A percentile compares a stretch with the other conserved stretches of the same genome.
phyloP scores from a whole-genome alignment of 2,113 vertebrate genomes.

The Podarcis muralis region DNA sequence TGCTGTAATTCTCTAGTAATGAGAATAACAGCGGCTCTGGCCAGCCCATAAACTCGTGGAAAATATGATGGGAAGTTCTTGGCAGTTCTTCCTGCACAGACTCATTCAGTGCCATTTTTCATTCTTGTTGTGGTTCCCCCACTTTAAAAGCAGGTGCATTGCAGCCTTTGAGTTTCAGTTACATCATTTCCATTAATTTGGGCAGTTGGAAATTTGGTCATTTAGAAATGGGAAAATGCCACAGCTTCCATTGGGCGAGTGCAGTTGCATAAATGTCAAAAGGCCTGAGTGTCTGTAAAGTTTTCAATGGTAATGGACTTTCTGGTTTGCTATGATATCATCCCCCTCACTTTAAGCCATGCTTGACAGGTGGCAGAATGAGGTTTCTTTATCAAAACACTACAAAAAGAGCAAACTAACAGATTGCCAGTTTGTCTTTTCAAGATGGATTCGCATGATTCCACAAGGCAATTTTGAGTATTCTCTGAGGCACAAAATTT shows the following conservation, averaged over 20 bases:
- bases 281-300: neutral
- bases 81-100: neutral
- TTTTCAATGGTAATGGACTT: neutral
- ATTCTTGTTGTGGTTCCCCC: rapidly evolving
- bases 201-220: neutral
- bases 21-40: neutral
- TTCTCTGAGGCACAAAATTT: neutral
- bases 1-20: neutral
- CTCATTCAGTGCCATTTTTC: neutral
- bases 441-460: neutral
- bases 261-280: neutral
- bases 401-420: neutral
- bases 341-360: neutral
- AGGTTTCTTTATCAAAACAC: neutral
- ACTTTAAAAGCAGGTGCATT: neutral
- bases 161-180: neutral
- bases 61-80: neutral
- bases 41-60: neutral
- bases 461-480: neutral
- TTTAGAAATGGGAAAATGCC: neutral
- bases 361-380: neutral
- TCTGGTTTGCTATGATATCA: neutral
- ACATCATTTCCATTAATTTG: neutral
- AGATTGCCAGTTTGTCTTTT: neutral
- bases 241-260: neutral